Percentiles rank a stretch among this genome's conserved stretches.
Evolutionary conservation across 2,888 invertebrate species (phyloP).

Genomic region (Argyra leucocephala): DNA sequence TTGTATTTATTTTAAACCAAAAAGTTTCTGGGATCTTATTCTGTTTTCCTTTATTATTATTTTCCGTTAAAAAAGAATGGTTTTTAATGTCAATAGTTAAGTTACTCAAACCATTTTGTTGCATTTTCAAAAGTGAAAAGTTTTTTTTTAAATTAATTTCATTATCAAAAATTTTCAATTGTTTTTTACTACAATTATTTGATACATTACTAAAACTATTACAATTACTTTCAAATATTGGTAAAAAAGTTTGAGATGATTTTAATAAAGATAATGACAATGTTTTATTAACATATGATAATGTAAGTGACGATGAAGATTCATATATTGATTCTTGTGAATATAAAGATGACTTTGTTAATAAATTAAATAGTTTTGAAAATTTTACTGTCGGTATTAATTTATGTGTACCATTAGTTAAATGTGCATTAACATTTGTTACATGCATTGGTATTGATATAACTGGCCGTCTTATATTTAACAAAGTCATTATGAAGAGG

Average conservation of each 20-base stretch:
- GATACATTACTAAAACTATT: neutral
- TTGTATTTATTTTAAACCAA: neutral
- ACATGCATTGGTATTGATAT: neutral
- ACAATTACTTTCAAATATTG: neutral
- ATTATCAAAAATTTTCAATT: constrained; percentile 20
- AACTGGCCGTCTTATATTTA: constrained; percentile 26
- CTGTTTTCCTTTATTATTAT: neutral
- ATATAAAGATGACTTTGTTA: neutral
- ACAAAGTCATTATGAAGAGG: constrained; percentile 38
- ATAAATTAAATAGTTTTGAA: neutral
- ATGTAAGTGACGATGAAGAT: neutral
- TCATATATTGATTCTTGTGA: neutral
- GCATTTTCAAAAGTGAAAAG: no score
- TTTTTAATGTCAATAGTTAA: no score
- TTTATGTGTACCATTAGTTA: neutral
- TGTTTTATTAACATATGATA: neutral
- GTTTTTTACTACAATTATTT: constrained; percentile 8
- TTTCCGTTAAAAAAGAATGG: neutral
- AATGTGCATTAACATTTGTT: neutral
- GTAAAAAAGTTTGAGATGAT: neutral
- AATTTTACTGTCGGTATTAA: neutral
- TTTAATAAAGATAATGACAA: neutral
- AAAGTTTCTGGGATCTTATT: neutral
- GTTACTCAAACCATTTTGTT: no score
- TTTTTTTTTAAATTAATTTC: constrained; percentile 18